These are phyloP conservation scores for Orthonevra nobilis DNA, from an alignment of 2,888 invertebrate species.

Conservation along the genomic window DNA sequence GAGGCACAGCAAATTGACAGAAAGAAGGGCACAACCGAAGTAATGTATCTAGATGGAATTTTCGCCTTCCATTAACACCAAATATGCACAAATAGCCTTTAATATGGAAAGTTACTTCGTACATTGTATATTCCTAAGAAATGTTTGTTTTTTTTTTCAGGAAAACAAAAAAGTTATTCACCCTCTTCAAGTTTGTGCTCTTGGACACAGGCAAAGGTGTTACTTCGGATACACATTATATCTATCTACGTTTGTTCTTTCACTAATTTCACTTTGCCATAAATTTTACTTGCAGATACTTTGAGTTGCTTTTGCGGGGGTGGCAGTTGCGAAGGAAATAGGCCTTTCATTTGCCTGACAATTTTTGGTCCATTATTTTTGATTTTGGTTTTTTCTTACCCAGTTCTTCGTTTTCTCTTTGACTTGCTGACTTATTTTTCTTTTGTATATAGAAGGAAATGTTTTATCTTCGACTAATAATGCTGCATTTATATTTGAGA, in stretches of 20 bases:
- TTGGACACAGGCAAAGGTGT: conserved; percentile 54
- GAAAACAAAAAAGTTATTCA: conserved; percentile 33
- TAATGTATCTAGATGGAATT: conserved; percentile 69
- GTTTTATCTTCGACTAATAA: conserved; percentile 69
- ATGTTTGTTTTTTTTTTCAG: neutral
- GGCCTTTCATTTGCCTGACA: conserved; percentile 52
- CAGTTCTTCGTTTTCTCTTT: conserved; percentile 24
- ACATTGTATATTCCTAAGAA: conserved; percentile 39
- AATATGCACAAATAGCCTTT: conserved; percentile 65
- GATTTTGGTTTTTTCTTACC: no score
- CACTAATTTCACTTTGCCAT: conserved; percentile 64
- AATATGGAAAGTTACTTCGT: conserved; percentile 32
- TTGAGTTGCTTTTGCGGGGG: conserved; percentile 37
- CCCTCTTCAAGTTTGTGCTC: conserved; percentile 58
- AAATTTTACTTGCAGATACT: conserved; percentile 65
- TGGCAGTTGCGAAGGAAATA: conserved; percentile 21
- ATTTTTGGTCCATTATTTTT: conserved; percentile 68
- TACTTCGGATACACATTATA: conserved; percentile 59
- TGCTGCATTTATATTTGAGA: conserved; percentile 34
- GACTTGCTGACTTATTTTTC: conserved; percentile 22
- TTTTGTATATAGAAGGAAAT: conserved; percentile 10
- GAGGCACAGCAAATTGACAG: conserved; percentile 17
- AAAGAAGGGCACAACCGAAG: conserved; percentile 35
- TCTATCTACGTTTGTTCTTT: conserved; percentile 52
- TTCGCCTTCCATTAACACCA: conserved; percentile 68